Base-by-base conservation (phyloP, 2,888 invertebrate genomes). In the Scaptodrosophila latifasciaeformis region DNA sequence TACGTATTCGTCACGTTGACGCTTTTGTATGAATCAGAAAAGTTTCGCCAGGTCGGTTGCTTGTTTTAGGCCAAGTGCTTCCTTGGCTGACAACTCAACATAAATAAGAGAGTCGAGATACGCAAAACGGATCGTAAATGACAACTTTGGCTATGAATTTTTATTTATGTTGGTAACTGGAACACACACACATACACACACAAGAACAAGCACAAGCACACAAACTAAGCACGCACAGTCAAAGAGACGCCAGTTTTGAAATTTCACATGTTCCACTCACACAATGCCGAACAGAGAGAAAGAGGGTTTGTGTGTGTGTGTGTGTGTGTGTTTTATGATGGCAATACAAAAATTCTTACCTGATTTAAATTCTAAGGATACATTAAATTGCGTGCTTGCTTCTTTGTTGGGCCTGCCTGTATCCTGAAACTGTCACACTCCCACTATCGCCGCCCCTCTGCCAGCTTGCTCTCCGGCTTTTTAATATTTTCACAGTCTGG, bases 351-450 rank as follows among this genome's bases (percentile, higher is more conserved):
- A 29, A 27, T 29, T 18, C 49, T 76, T 69, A 76, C 76, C 76
- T 76, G 76, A 75, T 80, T 74, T 63, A 65, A 80, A 80, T 80
- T 70, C 75, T 76, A 76, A 74, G 76, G 81, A 76, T 67, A 68
- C 76, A 76, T 76, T 76, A 70, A 69, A 77, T 59, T 72, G 68
- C 70, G 67, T 77, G 70, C 74, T 42, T 49, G 59, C 31, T 43
- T 31, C 30, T 52, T 52, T 44, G 44, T 46, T 42, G 34, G 40
- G 57, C 49, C 43, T 35, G 57, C 68, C 59, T 49, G 63, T 70
- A 66, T 75, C 71, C 62, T 67, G 70, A 58, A 55, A 48, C n/a
- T n/a, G n/a, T n/a, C n/a, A n/a, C n/a, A n/a, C n/a, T n/a, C n/a
- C n/a, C n/a, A n/a, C n/a, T n/a, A n/a, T n/a, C n/a, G n/a, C n/a